These are phyloP conservation scores for Hololepta plana DNA, from an alignment of 2,888 invertebrate genomes.

Conservation along the genomic window DNA sequence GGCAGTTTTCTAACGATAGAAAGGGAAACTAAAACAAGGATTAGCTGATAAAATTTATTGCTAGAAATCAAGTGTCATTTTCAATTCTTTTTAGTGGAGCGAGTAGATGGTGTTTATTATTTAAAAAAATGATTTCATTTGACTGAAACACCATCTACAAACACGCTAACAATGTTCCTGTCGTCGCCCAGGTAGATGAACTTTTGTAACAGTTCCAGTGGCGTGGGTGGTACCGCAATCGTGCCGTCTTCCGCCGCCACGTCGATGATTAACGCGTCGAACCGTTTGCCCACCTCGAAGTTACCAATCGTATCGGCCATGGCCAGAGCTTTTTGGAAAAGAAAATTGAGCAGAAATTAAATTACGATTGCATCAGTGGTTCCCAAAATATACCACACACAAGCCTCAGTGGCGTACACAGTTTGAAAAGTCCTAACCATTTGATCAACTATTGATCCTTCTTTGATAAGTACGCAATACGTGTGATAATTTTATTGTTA, in stretches of 20 bases:
- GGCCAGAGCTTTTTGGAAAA: conserved; percentile 53
- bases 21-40: no score
- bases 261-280: conserved; percentile 71
- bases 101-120: conserved; percentile 1
- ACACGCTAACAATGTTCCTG: conserved; percentile 60
- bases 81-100: no score
- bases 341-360: conserved; percentile 3
- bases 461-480: no score
- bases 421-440: no score
- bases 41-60: no score
- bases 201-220: conserved; percentile 48
- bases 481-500: no score
- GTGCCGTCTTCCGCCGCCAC: conserved; percentile 32
- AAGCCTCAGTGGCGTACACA: not conserved
- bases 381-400: not conserved
- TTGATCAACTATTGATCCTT: no score
- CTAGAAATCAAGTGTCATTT: no score
- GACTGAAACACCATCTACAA: conserved; percentile 48
- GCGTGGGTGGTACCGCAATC: conserved; percentile 27
- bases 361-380: conserved; percentile 1
- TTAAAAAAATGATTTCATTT: conserved; percentile 16
- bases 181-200: conserved; percentile 70
- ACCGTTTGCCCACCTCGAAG: conserved; percentile 64
- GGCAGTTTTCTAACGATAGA: no score
- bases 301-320: conserved; percentile 61